Percentiles rank a stretch among this genome's conserved stretches.
Conservation (phyloP, 2,888 invertebrate species). For the Cheilosia vernalis region DNA sequence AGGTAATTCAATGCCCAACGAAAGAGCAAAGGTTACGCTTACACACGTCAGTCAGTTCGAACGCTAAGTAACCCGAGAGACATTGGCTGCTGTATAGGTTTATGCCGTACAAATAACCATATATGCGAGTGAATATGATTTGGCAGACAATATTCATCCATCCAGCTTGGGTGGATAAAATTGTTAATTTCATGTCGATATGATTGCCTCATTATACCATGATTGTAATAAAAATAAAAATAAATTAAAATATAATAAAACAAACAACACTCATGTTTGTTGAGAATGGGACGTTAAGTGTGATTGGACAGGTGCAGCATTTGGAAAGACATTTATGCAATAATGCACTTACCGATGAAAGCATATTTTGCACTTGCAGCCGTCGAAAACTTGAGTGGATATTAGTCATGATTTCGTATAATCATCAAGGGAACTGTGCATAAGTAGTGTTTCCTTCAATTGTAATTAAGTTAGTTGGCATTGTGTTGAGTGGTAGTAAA, state of each 20-base stretch:
- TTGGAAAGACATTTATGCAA: slow-evolving; percentile 63
- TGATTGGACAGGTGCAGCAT: slow-evolving; percentile 71
- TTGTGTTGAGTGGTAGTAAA: neutral
- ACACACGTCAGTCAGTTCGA: slow-evolving; percentile 54
- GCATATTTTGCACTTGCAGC: slow-evolving; percentile 18
- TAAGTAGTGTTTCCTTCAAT: slow-evolving; percentile 17
- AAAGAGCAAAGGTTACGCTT: slow-evolving; percentile 65
- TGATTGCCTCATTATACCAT: slow-evolving; percentile 70
- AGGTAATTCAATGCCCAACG: slow-evolving; percentile 54
- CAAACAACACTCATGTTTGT: slow-evolving; percentile 55
- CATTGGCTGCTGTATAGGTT: slow-evolving; percentile 2
- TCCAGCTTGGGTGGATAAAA: slow-evolving; percentile 45
- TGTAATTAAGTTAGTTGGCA: slow-evolving; percentile 13
- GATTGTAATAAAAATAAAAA: slow-evolving; percentile 67
- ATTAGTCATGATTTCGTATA: slow-evolving; percentile 37
- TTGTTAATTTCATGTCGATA: slow-evolving; percentile 64
- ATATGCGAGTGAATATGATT: slow-evolving; percentile 27
- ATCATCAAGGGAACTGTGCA: slow-evolving; percentile 27
- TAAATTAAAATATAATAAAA: slow-evolving; percentile 60
- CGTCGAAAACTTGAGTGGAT: slow-evolving; percentile 4
- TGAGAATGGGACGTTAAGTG: slow-evolving; percentile 69
- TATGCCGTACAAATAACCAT: slow-evolving; percentile 15
- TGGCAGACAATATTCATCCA: slow-evolving; percentile 36
- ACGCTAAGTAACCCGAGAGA: slow-evolving; percentile 43
- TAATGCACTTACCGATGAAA: slow-evolving; percentile 50